Evolutionary conservation across 2,888 invertebrate genomes (phyloP).

Genomic region (Drosophila mercatorum): DNA sequence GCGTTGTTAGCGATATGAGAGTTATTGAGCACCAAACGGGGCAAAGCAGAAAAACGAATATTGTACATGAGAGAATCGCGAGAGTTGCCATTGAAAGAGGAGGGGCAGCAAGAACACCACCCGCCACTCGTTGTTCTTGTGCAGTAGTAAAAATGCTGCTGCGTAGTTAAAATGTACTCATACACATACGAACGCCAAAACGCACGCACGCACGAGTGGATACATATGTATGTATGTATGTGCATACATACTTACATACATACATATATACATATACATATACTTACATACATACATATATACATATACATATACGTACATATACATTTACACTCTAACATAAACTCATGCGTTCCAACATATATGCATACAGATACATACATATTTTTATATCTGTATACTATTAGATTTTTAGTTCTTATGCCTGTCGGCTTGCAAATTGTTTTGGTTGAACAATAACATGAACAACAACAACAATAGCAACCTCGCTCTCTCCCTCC

Average conservation of each 20-base stretch:
- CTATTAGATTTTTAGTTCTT: slow-evolving; percentile 28
- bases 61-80: slow-evolving; percentile 1
- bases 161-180: slow-evolving; percentile 69
- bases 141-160: slow-evolving; percentile 66
- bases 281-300: slow-evolving; percentile 18
- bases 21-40: slow-evolving; percentile 53
- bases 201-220: slow-evolving; percentile 15
- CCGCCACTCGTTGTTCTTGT: slow-evolving; percentile 39
- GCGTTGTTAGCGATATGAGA: slow-evolving; percentile 55
- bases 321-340: no score
- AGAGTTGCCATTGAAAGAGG: slow-evolving; percentile 23
- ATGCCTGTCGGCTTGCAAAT: slow-evolving; percentile 46
- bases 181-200: slow-evolving; percentile 7
- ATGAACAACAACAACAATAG: slow-evolving; percentile 23
- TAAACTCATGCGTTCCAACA: no score
- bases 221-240: slow-evolving; percentile 13
- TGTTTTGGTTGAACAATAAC: slow-evolving; percentile 43
- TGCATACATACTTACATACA: slow-evolving; percentile 19
- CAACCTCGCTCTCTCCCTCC: slow-evolving; percentile 23
- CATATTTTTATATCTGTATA: slow-evolving; percentile 3
- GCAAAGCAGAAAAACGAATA: slow-evolving; percentile 46
- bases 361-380: not conserved
- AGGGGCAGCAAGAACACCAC: slow-evolving; percentile 27
- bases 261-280: slow-evolving; percentile 15
- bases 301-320: no score